Percentiles rank a stretch among this genome's conserved stretches.
These are phyloP conservation scores for Panurus biarmicus DNA, from an alignment of 2,113 vertebrate genomes.

Conservation along the genomic window DNA sequence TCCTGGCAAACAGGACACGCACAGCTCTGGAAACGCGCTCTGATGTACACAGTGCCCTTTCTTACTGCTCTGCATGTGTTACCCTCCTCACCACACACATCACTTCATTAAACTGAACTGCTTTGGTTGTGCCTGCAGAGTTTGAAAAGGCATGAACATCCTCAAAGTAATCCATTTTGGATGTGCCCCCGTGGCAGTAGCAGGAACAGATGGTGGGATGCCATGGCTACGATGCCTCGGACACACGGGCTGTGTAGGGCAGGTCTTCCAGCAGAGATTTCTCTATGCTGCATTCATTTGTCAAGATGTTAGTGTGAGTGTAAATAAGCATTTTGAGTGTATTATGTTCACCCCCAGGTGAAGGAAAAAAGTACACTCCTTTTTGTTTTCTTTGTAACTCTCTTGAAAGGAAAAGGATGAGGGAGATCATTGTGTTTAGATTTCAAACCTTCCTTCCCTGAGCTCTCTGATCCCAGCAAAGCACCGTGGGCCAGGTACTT, in stretches of 20 bases:
- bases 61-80: neutral
- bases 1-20: neutral
- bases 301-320: slow-evolving; percentile 14
- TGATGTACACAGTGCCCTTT: neutral
- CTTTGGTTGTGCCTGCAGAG: neutral
- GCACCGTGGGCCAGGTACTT: neutral
- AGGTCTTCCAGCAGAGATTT: slow-evolving; percentile 28
- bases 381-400: neutral
- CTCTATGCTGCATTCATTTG: slow-evolving; percentile 1
- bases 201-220: slow-evolving; percentile 6
- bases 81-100: neutral
- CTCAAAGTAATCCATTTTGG: neutral
- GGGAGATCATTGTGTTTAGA: neutral
- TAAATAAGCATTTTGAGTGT: slow-evolving; percentile 34
- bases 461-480: neutral
- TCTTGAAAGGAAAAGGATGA: neutral
- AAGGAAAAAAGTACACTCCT: neutral
- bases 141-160: neutral
- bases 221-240: neutral
- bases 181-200: neutral
- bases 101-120: slow-evolving; percentile 15
- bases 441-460: neutral
- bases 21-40: fast-evolving
- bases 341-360: neutral
- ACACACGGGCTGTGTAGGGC: neutral